Evolutionary conservation across 2,113 vertebrate genomes (phyloP), one percentile per base, ranked within the genome.

Genomic region (Halichoerus grypus): DNA sequence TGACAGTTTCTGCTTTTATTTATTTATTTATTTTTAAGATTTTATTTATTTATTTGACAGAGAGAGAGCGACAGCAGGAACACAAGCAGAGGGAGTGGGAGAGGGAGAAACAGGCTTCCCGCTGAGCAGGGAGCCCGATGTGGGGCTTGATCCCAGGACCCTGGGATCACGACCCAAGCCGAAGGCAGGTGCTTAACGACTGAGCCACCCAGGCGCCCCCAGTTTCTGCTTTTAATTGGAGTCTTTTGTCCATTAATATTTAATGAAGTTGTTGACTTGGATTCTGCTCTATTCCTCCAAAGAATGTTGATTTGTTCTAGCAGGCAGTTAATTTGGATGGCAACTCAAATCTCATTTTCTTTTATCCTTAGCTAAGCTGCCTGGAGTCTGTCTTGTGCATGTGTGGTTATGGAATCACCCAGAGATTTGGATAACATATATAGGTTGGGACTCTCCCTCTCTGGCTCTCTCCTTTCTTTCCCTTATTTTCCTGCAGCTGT

Each of bases 281-380:
- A 85, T 95, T 95, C 81, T 93, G 80, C 81, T 86, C 24, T 86
- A 81, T 77, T 96, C 57, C 80, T 93, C 11, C 13, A 69, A 74
- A 91, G 42, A 77, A 19, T 69, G 14, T 94, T 46, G 57, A 69
- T 94, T 82, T 93, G 4, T 72, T 89, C 63, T 84, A 53, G 18
- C 33, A 81, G 79, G 65, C 22, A 81, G 16, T 87, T 88, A 55
- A 83, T 89, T 89, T 74, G 49, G 49, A 7, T 96, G 72, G 72
- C 89, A 93, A 88, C 11, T 86, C 36, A 91, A 31, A 80, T 84
- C 28, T 94, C n/a, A 80, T 26, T 42, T 69, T 94, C 39, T 92
- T 84, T 91, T 88, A 33, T 85, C 49, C 26, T 85, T 87, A 82
- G 49, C 18, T 79, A 51, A 28, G n/a, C 49, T 81, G 5, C 26